Conservation (phyloP, 2,113 vertebrate species). For the Marcusenius ussheri region DNA sequence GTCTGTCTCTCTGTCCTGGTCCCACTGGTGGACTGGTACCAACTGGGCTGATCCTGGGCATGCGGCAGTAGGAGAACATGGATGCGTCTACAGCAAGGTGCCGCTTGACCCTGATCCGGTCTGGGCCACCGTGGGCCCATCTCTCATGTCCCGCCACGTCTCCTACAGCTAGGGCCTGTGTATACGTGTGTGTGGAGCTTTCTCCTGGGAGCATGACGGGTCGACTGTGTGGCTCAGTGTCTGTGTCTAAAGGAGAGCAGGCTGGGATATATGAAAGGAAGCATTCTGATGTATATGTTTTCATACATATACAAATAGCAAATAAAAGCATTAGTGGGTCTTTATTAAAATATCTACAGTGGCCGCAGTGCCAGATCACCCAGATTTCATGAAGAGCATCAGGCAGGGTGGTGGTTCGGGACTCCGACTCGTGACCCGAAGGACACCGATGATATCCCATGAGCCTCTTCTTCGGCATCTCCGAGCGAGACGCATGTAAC, state of each 20-base stretch:
- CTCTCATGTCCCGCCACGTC: not conserved
- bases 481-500: not conserved
- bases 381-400: not conserved
- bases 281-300: not conserved
- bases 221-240: not conserved
- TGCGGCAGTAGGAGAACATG: slow-evolving; percentile 43
- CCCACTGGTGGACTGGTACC: slow-evolving; percentile 51
- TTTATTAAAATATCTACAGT: not conserved
- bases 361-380: not conserved
- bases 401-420: not conserved
- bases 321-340: not conserved
- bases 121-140: not conserved
- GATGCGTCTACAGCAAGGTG: slow-evolving; percentile 49
- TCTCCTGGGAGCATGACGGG: not conserved
- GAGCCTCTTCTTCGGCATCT: not conserved
- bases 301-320: not conserved
- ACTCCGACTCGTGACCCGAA: not conserved
- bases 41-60: slow-evolving; percentile 3
- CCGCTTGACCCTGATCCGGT: slow-evolving; percentile 39
- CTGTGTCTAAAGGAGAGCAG: not conserved
- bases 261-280: not conserved
- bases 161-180: not conserved
- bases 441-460: not conserved
- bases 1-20: slow-evolving; percentile 48
- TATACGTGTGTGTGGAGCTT: not conserved